Evolutionary conservation across 2,113 vertebrate genomes (phyloP), one percentile per base, ranked within the genome.

Genomic region (Poeciliopsis occidentalis): DNA sequence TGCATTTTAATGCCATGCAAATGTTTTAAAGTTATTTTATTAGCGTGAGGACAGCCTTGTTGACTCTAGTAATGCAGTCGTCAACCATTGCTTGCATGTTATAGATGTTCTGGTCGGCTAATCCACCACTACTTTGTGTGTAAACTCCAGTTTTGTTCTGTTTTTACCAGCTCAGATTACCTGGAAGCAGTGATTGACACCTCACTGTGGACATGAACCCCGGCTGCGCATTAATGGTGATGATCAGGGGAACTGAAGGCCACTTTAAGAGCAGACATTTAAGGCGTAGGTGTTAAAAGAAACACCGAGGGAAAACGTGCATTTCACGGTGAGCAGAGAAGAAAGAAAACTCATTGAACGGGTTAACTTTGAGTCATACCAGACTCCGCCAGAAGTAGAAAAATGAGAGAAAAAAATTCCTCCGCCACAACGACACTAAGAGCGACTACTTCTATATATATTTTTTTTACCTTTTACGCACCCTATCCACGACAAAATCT

Each of bases 361-460:
- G 93, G 94, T 94, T 94, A 93, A 93, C 73, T 92, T 93, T 93
- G 93, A 94, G 83, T 94, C 94, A 94, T 88, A 87, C 74, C 79
- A 81, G 80, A 57, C 91, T 86, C 82, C 68, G 85, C 71, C 83
- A 92, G 87, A 92, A 93, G 90, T 86, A 85, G 85, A 93, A 91
- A 91, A 94, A 92, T 90, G 61, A 90, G 86, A 82, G 26, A 85
- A 91, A 91, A 91, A 94, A 93, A 95, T 95, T 95, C 94, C 94
- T 95, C 94, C 94, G 94, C 94, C 80, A 67, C 67, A 78, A 82
- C 84, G 82, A 89, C 85, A 68, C 64, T 67, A 80, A 80, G 67
- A 80, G 67, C 74, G 44, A 82, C 79, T 83, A 79, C 77, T 37
- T 77, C 22, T 60, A 73, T n/a, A 10, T 57, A 29, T 29, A 29